A percentile compares a stretch with the other conserved stretches of the same genome.
Evolutionary conservation across 2,113 vertebrate species (phyloP).

Genomic region (Crotalus tigris): DNA sequence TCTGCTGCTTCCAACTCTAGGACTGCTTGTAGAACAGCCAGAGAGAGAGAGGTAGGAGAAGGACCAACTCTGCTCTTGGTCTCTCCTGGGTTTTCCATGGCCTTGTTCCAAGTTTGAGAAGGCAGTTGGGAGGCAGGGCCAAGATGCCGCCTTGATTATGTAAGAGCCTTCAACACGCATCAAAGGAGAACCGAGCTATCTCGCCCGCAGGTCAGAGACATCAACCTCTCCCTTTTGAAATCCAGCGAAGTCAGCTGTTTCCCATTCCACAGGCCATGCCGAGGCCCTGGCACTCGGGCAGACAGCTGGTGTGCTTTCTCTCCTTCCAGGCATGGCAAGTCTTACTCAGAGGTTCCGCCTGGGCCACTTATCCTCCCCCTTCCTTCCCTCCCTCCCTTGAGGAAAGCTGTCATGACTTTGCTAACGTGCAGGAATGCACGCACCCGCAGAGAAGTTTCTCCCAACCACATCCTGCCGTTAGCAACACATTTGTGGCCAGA

Average conservation of each 20-base stretch:
- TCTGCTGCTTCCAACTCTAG: neutral
- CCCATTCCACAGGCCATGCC: neutral
- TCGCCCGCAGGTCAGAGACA: neutral
- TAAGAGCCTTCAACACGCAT: neutral
- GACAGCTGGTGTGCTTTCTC: neutral
- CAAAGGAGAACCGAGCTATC: neutral
- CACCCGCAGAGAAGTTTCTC: neutral
- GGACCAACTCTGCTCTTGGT: neutral
- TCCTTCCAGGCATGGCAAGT: neutral
- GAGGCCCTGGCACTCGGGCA: neutral
- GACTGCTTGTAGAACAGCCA: neutral
- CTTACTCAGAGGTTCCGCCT: neutral
- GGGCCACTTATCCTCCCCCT: neutral
- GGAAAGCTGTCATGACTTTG: neutral
- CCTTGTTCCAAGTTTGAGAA: neutral
- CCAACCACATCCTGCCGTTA: neutral
- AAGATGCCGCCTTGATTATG: neutral
- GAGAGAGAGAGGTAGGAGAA: neutral
- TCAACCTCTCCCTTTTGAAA: neutral
- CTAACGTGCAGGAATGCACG: constrained; percentile 13
- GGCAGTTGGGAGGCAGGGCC: neutral
- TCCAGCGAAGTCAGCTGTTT: neutral
- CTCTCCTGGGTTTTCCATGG: neutral
- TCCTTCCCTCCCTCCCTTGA: neutral
- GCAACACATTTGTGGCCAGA: neutral